phyloP scores from a whole-genome alignment of 2,888 invertebrate genomes.

The Agrotis puta region DNA sequence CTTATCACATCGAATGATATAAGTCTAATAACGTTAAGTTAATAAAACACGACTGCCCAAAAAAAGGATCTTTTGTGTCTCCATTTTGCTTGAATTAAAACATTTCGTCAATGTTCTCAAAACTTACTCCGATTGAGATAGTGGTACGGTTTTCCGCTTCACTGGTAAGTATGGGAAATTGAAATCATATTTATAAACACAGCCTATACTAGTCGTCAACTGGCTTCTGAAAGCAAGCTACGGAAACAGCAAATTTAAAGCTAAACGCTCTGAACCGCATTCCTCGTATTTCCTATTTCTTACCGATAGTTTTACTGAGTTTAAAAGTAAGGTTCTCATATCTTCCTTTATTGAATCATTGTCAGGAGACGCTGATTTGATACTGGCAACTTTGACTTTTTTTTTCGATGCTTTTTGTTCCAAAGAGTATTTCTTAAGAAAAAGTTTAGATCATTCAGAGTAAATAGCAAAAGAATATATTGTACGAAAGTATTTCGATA shows the following conservation, averaged over 20 bases:
- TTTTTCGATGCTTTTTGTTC: not conserved
- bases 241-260: not conserved
- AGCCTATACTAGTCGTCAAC: too few relatives aligned
- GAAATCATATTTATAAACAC: not conserved
- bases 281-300: not conserved
- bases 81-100: too few relatives aligned
- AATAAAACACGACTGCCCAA: too few relatives aligned
- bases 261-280: slow-evolving; percentile 6
- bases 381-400: not conserved
- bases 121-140: too few relatives aligned
- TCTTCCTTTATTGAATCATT: slow-evolving; percentile 19
- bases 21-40: too few relatives aligned
- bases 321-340: slow-evolving; percentile 12
- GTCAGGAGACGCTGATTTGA: slow-evolving; percentile 4
- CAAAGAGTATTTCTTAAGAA: not conserved
- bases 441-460: not conserved
- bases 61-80: too few relatives aligned
- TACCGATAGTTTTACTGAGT: slow-evolving; percentile 9
- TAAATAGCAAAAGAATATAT: too few relatives aligned
- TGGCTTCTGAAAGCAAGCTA: not conserved
- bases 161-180: not conserved
- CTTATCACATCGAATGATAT: too few relatives aligned
- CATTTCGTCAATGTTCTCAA: too few relatives aligned
- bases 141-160: not conserved
- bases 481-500: too few relatives aligned